These are phyloP conservation scores for Psittacula echo DNA, from an alignment of 2,797 vertebrate genomes.

Conservation along the genomic window DNA sequence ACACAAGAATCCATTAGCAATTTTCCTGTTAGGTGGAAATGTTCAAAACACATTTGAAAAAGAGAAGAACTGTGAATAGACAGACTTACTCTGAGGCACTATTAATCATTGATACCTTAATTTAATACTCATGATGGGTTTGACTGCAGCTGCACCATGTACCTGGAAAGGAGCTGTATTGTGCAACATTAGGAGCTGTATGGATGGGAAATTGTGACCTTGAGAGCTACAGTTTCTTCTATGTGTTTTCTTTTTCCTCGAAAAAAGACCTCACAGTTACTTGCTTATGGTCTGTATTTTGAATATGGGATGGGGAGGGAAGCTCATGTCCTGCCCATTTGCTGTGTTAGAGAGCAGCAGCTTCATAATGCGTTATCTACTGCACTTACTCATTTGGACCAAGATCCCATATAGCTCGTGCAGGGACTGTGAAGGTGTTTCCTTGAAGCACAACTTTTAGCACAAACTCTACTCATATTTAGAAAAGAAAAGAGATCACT, in stretches of 20 bases:
- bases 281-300: background rate
- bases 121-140: background rate
- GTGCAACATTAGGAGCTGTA: background rate
- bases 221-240: background rate
- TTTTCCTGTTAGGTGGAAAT: background rate
- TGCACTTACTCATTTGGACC: background rate
- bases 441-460: background rate
- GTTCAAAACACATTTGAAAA: background rate
- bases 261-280: background rate
- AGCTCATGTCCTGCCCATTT: background rate
- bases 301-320: background rate
- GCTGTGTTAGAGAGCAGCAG: background rate
- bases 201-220: background rate
- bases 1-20: background rate
- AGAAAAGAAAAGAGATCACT: background rate
- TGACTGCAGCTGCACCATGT: background rate
- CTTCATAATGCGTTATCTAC: background rate
- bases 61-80: background rate
- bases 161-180: background rate
- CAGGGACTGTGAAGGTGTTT: background rate
- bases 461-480: background rate
- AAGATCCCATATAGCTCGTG: background rate
- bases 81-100: background rate
- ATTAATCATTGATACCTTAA: background rate
- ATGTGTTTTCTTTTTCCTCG: background rate